Conservation (phyloP, 2,888 invertebrate species). For the Sarcophaga subvicina region DNA sequence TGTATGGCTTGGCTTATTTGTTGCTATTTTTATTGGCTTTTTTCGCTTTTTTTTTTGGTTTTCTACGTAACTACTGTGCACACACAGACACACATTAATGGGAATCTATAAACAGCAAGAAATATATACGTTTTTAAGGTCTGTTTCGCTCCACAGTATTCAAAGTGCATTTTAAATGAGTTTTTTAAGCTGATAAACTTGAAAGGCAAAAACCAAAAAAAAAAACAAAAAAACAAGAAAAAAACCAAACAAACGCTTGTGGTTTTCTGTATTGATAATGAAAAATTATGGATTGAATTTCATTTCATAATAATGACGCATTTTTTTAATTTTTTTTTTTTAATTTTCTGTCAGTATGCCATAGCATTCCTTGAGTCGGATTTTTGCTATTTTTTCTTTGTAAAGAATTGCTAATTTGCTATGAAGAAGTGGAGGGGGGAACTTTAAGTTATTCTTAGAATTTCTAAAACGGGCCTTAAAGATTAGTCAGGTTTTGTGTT, state of each 20-base stretch:
- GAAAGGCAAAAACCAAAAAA: background rate
- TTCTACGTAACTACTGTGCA: background rate
- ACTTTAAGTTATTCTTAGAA: constrained; percentile 8
- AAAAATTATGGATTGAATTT: constrained; percentile 33
- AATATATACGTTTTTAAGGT: constrained; percentile 2
- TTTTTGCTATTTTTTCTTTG: background rate
- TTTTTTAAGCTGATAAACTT: constrained; percentile 43
- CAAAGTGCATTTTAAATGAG: constrained; percentile 38
- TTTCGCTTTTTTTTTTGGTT: background rate
- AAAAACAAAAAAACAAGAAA: too few relatives aligned
- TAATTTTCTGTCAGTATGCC: background rate
- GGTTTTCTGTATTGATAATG: constrained; percentile 43
- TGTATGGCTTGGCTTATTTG: background rate
- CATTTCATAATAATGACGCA: constrained; percentile 45
- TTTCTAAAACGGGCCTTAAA: constrained; percentile 11
- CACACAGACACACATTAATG: too few relatives aligned
- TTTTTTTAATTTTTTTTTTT: background rate
- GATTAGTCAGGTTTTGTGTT: constrained; percentile 44
- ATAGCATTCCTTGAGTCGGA: too few relatives aligned
- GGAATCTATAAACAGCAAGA: background rate
- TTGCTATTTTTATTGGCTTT: background rate
- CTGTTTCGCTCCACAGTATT: constrained; percentile 14
- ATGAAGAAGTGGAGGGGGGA: background rate
- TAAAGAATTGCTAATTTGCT: background rate
- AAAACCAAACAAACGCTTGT: background rate